Evolutionary conservation across 2,113 vertebrate genomes (phyloP), one percentile per base, ranked within the genome.

Genomic region (Lipotes vexillifer): DNA sequence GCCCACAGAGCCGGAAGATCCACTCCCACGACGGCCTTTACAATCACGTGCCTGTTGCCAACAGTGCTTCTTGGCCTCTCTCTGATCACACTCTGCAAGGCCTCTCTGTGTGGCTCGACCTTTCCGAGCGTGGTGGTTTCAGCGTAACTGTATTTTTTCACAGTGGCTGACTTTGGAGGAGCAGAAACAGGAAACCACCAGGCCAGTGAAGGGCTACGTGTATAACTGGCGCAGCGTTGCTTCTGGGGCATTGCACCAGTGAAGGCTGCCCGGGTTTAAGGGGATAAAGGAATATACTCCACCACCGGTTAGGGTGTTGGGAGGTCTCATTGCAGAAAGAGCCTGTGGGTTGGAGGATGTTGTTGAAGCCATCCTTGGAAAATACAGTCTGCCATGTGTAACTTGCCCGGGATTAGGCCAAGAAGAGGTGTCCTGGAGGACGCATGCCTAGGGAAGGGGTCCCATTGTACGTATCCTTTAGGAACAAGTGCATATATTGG

Each of bases 401-500:
- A n/a, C 6, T 25, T 11, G 33, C 13, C 14, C 4, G 25, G 25
- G 69, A 75, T 65, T 27, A 65, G 75, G 14, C 23, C 17, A 33
- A 25, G 59, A n/a, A 61, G 44, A 13, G 18, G 8, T 41, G 27
- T 38, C 14, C 23, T 2, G 18, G 33, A 44, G 25, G 21, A 31
- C 1, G 3, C 3, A 4, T 5, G 29, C 59, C n/a, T 57, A 29
- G 57, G 41, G 31, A 25, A 18, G n/a, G 44, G 55, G 11, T 23
- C 8, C 1, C 10, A 2, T 20, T 65, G 4, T 10, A 5, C 1
- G 9, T 3, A 3, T 29, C 3, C 17, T 49, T 86, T 6, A 57
- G 65, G 25, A 77, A n/a, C 10, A 36, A 49, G 63, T 65, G 8
- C 23, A 18, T 38, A 69, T 44, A 12, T n/a, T 44, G 69, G 23